Conservation (phyloP, 2,113 vertebrate genomes). For the Cyanocitta stelleri region DNA sequence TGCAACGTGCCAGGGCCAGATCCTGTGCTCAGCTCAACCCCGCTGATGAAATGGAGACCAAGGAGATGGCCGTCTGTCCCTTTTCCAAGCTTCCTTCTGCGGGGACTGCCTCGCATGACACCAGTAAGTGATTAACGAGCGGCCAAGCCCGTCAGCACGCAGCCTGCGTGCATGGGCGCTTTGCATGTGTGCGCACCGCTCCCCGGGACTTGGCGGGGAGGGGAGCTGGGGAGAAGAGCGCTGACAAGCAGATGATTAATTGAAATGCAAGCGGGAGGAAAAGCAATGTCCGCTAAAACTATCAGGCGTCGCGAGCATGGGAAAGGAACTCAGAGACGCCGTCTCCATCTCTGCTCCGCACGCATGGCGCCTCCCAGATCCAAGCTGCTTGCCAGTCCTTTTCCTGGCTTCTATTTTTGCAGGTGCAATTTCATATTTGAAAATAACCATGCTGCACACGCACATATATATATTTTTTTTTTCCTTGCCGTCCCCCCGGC, state of each 20-base stretch:
- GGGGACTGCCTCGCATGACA: neutral
- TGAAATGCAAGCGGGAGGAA: slow-evolving; percentile 45
- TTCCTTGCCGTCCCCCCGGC: neutral
- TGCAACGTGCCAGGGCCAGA: neutral
- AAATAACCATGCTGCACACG: slow-evolving; percentile 44
- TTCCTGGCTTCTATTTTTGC: slow-evolving; percentile 55
- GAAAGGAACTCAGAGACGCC: slow-evolving; percentile 17
- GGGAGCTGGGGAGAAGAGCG: neutral
- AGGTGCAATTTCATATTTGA: slow-evolving; percentile 42
- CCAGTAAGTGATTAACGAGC: neutral
- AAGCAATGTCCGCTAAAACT: slow-evolving; percentile 50
- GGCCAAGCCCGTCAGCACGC: neutral
- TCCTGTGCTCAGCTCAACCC: neutral
- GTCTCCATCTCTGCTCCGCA: slow-evolving; percentile 9
- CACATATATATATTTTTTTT: neutral
- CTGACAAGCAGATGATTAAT: slow-evolving; percentile 62
- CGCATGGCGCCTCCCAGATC: neutral
- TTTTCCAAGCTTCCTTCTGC: neutral
- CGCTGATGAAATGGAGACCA: accelerated
- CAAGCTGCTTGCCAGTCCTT: neutral
- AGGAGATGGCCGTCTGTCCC: neutral
- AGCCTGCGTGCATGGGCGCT: slow-evolving; percentile 34
- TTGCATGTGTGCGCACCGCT: neutral
- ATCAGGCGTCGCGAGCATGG: slow-evolving; percentile 13
- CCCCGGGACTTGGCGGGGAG: neutral